Evolutionary conservation across 2,113 vertebrate species (phyloP).

Genomic region (Trogon melanurus): DNA sequence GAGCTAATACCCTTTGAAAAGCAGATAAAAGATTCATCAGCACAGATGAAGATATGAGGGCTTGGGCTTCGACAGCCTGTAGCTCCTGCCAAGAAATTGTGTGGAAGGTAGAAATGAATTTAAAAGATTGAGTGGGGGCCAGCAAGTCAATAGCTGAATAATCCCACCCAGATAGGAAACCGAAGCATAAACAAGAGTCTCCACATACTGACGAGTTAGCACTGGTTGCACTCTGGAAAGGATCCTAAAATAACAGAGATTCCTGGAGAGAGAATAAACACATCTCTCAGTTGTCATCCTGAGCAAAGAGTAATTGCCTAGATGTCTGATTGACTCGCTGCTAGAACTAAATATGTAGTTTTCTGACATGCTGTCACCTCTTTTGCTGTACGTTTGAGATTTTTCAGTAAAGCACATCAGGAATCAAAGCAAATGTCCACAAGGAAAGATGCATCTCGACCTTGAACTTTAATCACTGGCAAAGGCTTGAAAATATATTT

Average conservation of each 20-base stretch:
- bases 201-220: conserved; percentile 66
- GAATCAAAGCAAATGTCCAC: conserved; percentile 59
- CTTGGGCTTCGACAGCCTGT: conserved; percentile 22
- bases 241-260: conserved; percentile 70
- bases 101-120: conserved; percentile 62
- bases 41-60: conserved; percentile 67
- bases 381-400: background rate
- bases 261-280: conserved; percentile 71
- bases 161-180: conserved; percentile 72
- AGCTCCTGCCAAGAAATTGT: conserved; percentile 55
- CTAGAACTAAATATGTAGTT: conserved; percentile 59
- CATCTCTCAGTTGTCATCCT: conserved; percentile 67
- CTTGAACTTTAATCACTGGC: conserved; percentile 35
- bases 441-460: conserved; percentile 48
- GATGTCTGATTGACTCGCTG: conserved; percentile 65
- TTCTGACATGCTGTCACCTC: conserved; percentile 60
- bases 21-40: conserved; percentile 58
- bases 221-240: conserved; percentile 64
- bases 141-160: conserved; percentile 71
- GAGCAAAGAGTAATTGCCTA: conserved; percentile 64
- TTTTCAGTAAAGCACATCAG: conserved; percentile 50
- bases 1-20: conserved; percentile 41
- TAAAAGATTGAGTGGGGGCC: conserved; percentile 68
- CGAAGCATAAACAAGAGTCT: conserved; percentile 63
- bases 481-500: conserved; percentile 21